Conservation (phyloP, 2,113 vertebrate species). For the Podarcis cretensis region DNA sequence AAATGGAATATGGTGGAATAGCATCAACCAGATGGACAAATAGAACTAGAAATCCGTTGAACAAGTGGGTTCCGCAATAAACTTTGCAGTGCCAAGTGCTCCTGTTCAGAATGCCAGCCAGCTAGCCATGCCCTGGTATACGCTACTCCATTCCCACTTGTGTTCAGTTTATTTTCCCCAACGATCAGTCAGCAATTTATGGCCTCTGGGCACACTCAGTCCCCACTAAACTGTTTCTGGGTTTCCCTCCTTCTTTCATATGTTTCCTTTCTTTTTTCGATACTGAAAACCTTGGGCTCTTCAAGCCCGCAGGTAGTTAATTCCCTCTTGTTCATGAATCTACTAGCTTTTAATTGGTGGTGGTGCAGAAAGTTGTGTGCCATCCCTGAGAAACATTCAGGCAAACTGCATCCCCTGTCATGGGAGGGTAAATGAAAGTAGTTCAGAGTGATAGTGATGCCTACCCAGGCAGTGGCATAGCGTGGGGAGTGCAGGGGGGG, state of each 20-base stretch:
- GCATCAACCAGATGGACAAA: conserved; percentile 1
- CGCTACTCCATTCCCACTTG: not conserved
- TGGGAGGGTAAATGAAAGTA: not conserved
- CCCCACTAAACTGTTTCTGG: too few species aligned
- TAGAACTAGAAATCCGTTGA: not conserved
- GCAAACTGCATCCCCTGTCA: not conserved
- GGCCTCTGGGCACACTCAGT: too few species aligned
- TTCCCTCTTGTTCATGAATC: too few species aligned
- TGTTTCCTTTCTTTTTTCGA: too few species aligned
- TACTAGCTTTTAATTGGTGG: not conserved
- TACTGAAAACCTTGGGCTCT: too few species aligned
- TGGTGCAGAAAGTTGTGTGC: too few species aligned
- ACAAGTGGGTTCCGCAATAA: not conserved
- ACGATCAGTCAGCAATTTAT: too few species aligned
- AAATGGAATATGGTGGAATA: conserved; percentile 66
- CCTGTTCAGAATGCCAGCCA: not conserved
- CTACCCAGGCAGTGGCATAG: too few species aligned
- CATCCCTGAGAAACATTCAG: not conserved
- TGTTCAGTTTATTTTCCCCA: too few species aligned
- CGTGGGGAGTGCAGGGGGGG: too few species aligned
- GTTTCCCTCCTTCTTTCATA: too few species aligned
- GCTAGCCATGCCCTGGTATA: not conserved
- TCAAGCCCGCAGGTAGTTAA: too few species aligned
- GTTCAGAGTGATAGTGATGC: not conserved
- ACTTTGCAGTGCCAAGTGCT: not conserved